A percentile compares a stretch with the other conserved stretches of the same genome.
Evolutionary conservation across 1,140 invertebrate genomes (phyloP).

Genomic region (Elysia chlorotica): DNA sequence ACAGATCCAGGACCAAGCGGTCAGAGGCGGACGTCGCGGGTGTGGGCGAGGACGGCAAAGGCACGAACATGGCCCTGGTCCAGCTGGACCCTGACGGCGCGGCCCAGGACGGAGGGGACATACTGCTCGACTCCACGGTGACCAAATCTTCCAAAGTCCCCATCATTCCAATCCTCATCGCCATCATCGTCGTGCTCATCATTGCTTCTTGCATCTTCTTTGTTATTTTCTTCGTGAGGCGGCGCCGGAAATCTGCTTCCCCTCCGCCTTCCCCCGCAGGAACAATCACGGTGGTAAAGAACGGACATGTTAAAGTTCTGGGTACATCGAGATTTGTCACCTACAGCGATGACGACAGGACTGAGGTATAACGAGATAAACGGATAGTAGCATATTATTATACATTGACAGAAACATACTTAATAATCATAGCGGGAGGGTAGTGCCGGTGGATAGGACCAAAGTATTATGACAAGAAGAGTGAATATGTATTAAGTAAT

Average conservation of each 20-base stretch:
- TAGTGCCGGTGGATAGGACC: not conserved
- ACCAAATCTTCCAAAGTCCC: slow-evolving; percentile 27
- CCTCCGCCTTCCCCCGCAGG: slow-evolving; percentile 45
- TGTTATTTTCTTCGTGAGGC: slow-evolving; percentile 37
- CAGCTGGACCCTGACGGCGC: slow-evolving; percentile 30
- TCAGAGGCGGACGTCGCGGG: slow-evolving; percentile 33
- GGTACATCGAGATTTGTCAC: slow-evolving; percentile 9
- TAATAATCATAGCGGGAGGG: not conserved
- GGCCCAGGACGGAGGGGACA: slow-evolving; percentile 18
- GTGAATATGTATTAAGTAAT: not conserved
- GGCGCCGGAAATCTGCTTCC: slow-evolving; percentile 39
- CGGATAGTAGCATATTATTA: not conserved
- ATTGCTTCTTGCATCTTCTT: slow-evolving; percentile 40
- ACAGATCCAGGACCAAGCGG: slow-evolving; percentile 25
- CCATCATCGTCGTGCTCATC: slow-evolving; percentile 39
- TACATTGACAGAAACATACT: not conserved
- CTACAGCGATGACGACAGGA: slow-evolving; percentile 25
- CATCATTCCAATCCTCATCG: slow-evolving; percentile 43
- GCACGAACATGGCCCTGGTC: slow-evolving; percentile 60
- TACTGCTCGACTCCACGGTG: slow-evolving; percentile 32
- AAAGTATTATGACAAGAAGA: not conserved
- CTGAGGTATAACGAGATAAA: slow-evolving; percentile 22
- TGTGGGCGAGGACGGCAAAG: slow-evolving; percentile 44
- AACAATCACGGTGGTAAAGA: slow-evolving; percentile 46
- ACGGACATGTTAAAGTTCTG: slow-evolving; percentile 22